A percentile compares a stretch with the other conserved stretches of the same genome.
phyloP scores from a whole-genome alignment of 2,797 vertebrate species.

The Aldrovandia affinis region DNA sequence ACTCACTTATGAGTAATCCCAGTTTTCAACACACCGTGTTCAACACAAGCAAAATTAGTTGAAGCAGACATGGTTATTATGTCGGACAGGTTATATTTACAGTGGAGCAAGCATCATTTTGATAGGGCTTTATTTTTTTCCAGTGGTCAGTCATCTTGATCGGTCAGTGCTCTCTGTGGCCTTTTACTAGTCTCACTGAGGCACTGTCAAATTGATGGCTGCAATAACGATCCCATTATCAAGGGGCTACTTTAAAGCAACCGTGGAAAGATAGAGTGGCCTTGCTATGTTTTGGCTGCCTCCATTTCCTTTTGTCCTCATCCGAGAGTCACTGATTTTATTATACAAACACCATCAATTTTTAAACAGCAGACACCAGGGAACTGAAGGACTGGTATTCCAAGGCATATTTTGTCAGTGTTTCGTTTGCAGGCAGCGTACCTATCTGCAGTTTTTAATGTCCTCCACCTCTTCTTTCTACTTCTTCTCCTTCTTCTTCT shows the following conservation, averaged over 20 bases:
- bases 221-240: not conserved
- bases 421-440: not conserved
- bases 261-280: not conserved
- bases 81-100: not conserved
- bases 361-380: not conserved
- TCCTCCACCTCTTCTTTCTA: not conserved
- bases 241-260: not conserved
- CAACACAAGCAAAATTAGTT: not conserved
- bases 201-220: constrained; percentile 4
- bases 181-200: not conserved
- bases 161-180: not conserved
- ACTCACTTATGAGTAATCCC: not conserved
- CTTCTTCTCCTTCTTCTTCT: not conserved
- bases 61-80: not conserved
- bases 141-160: not conserved
- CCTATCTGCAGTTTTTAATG: not conserved
- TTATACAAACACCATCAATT: constrained; percentile 15
- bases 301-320: not conserved
- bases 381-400: not conserved
- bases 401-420: not conserved
- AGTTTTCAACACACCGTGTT: not conserved
- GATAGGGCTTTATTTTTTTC: not conserved
- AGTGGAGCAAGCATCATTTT: not conserved
- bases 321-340: not conserved
- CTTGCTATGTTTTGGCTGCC: not conserved